These are phyloP conservation scores for Hipposideros armiger DNA, from an alignment of 2,113 vertebrate genomes.

Conservation along the genomic window DNA sequence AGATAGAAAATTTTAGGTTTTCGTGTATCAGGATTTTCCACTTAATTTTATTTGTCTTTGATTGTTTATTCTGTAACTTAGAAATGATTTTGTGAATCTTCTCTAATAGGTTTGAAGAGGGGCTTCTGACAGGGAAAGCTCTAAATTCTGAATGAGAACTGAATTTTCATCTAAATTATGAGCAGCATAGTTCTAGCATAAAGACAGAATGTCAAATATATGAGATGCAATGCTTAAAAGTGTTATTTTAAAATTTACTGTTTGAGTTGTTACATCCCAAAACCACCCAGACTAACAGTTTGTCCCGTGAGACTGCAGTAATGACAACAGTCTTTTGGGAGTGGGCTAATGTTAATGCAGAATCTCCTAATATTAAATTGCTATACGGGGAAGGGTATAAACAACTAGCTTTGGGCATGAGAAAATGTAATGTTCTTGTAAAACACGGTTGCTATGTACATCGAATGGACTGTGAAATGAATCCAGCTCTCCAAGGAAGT, in stretches of 20 bases:
- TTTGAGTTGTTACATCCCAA: neutral
- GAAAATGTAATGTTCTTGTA: neutral
- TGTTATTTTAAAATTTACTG: neutral
- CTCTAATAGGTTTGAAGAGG: neutral
- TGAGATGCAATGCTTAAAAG: neutral
- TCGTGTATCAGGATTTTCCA: neutral
- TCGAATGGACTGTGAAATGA: neutral
- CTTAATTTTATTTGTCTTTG: neutral
- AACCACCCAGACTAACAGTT: neutral
- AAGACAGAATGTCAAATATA: neutral
- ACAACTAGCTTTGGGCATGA: neutral
- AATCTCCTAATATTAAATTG: neutral
- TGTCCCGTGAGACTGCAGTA: neutral
- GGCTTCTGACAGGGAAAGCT: neutral
- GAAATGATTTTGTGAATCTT: neutral
- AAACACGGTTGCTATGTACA: neutral
- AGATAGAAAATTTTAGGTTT: neutral
- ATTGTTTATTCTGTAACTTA: conserved; percentile 2
- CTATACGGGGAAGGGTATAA: neutral
- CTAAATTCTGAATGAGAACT: neutral
- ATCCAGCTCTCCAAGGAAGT: neutral
- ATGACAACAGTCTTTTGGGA: neutral
- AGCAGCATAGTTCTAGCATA: neutral
- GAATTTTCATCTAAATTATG: neutral
- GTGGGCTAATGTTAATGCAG: neutral